Evolutionary conservation across 2,888 invertebrate species (phyloP), one percentile per base, ranked within the genome.

Genomic region (Troides oblongomaculatus): DNA sequence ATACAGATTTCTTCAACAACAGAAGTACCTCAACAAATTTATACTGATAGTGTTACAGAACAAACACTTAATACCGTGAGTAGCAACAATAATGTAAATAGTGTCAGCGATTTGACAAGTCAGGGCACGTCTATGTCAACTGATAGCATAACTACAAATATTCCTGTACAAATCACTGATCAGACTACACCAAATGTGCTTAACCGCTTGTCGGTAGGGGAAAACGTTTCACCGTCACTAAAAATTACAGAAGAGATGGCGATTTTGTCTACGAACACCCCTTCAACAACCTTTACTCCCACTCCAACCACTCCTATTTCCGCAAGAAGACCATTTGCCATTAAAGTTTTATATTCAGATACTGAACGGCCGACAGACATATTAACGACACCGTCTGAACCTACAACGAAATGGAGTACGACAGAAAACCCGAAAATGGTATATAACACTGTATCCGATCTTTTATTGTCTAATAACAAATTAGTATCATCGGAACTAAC

Each of bases 61-160:
- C 85, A 88, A 84, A 82, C 85, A 84, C 82, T 85, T 85, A 85
- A 88, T 79, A 92, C 91, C 89, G 93, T 93, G 93, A 93, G 93
- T 93, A 93, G 84, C 80, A 89, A 84, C 77, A 83, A 81, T 81
- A 89, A 88, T 91, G 91, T 92, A 92, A 89, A 92, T 91, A 92
- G 78, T 86, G 82, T 84, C 81, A 78, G 79, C 77, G 85, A 83
- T 80, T 84, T 85, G 77, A 76, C 82, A 66, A 87, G 80, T 80
- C 86, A 84, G 79, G 85, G 86, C 76, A 84, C 81, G 70, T 77
- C 82, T 78, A 80, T 81, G 74, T 82, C 84, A 73, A 84, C 81
- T 74, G 82, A 84, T 79, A 81, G 82, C 82, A 80, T 86, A 83
- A 89, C 86, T 87, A 88, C 87, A 78, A 85, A 82, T 83, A 89